Conservation (phyloP, 2,113 vertebrate genomes). For the Lagopus leucura region DNA sequence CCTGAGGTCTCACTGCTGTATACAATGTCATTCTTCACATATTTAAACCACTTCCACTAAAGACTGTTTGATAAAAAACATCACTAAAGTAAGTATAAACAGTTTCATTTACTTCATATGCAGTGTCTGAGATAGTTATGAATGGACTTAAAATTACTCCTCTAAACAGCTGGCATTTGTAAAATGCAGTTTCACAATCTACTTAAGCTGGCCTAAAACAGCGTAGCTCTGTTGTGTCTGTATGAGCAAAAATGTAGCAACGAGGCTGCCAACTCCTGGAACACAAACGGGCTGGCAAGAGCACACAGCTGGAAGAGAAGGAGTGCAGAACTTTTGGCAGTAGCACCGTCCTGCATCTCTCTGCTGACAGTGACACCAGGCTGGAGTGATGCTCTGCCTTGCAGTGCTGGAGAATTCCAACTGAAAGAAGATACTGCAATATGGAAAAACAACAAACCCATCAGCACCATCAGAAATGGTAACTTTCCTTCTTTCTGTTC, state of each 20-base stretch:
- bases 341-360: neutral
- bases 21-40: neutral
- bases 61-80: neutral
- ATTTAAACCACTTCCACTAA: neutral
- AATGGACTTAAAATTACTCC: conserved; percentile 32
- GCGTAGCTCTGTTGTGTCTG: neutral
- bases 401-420: neutral
- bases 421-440: neutral
- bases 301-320: neutral
- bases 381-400: neutral
- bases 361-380: neutral
- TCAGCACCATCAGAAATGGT: neutral
- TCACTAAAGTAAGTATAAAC: neutral
- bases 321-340: neutral
- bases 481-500: neutral
- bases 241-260: neutral
- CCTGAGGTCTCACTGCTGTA: neutral
- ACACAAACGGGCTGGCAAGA: neutral
- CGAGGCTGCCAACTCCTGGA: neutral
- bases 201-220: neutral
- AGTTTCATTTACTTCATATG: neutral
- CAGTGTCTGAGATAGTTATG: neutral
- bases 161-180: neutral
- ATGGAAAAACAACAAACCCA: neutral
- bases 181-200: neutral